Percentiles rank a stretch among this genome's conserved stretches.
These are phyloP conservation scores for Sebastes kiyomatsui DNA, from an alignment of 2,797 vertebrate genomes.

Conservation along the genomic window DNA sequence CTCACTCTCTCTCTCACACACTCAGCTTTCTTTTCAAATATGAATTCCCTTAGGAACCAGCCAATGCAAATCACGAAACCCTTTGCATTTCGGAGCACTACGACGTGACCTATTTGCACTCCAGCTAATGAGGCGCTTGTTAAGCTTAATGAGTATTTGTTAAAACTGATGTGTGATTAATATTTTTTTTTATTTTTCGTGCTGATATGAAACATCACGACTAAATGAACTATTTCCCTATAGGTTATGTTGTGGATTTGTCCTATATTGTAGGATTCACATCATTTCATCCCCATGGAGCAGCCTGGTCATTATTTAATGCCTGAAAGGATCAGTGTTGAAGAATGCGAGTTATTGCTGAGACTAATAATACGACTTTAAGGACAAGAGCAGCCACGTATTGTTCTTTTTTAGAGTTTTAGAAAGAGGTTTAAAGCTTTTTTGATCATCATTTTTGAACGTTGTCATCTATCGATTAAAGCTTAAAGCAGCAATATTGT, in stretches of 20 bases:
- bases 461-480: constrained; percentile 37
- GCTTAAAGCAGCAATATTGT: constrained; percentile 7
- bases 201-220: constrained; percentile 7
- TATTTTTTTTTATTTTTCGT: constrained; percentile 3
- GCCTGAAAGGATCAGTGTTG: constrained; percentile 26
- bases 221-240: constrained; percentile 9
- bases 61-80: constrained; percentile 66
- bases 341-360: constrained; percentile 15
- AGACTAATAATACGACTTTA: constrained; percentile 44
- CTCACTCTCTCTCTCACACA: neutral
- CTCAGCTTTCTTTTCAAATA: constrained; percentile 56
- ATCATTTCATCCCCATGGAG: constrained; percentile 17
- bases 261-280: neutral
- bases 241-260: neutral
- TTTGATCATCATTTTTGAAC: neutral
- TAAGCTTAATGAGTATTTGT: constrained; percentile 69
- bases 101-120: constrained; percentile 69
- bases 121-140: constrained; percentile 63
- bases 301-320: constrained; percentile 45
- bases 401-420: constrained; percentile 33
- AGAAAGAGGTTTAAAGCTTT: neutral
- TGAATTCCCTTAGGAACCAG: constrained; percentile 53
- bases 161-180: constrained; percentile 39
- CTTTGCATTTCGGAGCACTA: constrained; percentile 41
- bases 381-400: constrained; percentile 26